Percentiles rank a stretch among this genome's conserved stretches.
Conservation (phyloP, 2,888 invertebrate species). For the Hedychridium roseum region DNA sequence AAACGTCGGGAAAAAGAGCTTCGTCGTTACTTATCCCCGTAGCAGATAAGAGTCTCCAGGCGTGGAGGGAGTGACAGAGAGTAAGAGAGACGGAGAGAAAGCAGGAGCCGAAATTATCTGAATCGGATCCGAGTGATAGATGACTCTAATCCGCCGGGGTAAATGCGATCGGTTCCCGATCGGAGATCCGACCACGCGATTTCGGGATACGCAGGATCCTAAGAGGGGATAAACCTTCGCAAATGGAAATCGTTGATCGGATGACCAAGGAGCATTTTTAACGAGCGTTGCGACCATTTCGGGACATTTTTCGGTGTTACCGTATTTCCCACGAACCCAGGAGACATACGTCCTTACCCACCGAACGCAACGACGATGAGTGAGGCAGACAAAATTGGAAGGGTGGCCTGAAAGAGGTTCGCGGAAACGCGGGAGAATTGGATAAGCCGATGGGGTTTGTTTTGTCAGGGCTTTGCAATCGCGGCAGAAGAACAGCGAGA, state of each 20-base stretch:
- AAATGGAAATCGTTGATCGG: no score
- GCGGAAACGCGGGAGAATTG: conserved; percentile 50
- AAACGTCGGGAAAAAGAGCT: conserved; percentile 17
- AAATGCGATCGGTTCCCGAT: conserved; percentile 25
- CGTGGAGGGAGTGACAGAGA: no score
- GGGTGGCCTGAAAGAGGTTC: conserved; percentile 53
- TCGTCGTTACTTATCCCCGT: conserved; percentile 10
- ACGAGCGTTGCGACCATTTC: no score
- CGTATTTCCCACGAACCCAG: no score
- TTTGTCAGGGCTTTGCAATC: conserved; percentile 41
- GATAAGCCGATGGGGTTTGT: conserved; percentile 49
- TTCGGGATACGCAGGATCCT: conserved; percentile 13
- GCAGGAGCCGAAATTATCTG: conserved; percentile 46
- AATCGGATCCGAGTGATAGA: conserved; percentile 55
- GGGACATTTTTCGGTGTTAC: no score
- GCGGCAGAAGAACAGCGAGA: no score
- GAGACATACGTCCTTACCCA: no score
- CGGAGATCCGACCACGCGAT: conserved; percentile 10
- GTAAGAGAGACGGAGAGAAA: no score
- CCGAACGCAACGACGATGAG: no score
- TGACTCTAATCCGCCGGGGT: conserved; percentile 48
- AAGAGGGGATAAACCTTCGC: no score
- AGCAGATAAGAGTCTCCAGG: no score
- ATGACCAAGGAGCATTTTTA: no score
- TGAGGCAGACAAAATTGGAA: conserved; percentile 21